Base-by-base conservation (phyloP, 1,140 invertebrate genomes). In the Cyrtorhinus lividipennis region DNA sequence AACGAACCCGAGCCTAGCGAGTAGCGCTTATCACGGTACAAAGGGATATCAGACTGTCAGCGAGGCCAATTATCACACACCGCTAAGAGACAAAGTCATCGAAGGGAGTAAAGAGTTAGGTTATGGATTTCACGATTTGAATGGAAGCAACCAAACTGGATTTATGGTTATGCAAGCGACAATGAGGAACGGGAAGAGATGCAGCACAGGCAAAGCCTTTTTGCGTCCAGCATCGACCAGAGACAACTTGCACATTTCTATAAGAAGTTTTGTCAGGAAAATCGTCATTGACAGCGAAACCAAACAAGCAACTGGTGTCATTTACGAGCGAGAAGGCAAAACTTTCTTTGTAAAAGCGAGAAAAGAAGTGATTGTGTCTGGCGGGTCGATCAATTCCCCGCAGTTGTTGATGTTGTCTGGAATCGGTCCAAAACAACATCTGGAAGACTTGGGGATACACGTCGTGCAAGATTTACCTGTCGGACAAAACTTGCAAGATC, bases 201-300 rank as follows among this genome's bases (percentile, higher is more conserved):
- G 92, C 73, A 91, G 86, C 56, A 91, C 91, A 0, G 83, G 89
- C 0, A 90, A 90, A 71, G 91, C 88, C 0, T 95, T 94, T 70
- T 74, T 95, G 1, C 74, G 87, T 56, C 90, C 91, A 0, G 82
- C 89, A 0, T 77, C 86, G 12, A 46, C 18, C 23, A 24, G 61
- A 24, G 53, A 73, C 8, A 95, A 95, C 69, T 75, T 95, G 0
- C 86, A 90, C 68, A 80, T 92, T 1, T 79, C 89, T 12, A 82
- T 90, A 64, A 79, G 84, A 24, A 78, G 90, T 0, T 83, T 90
- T 62, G 88, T 79, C 0, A 82, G 82, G 0, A 83, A 83, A 65
- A 73, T 92, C 20, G 68, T 83, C 1, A 83, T 88, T 23, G 81
- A 88, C 66, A 66, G 69, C 2, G 22, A 44, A 24, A 62, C 61